These are phyloP conservation scores for Phalacrocorax pelagicus DNA, from an alignment of 2,113 vertebrate genomes.

Conservation along the genomic window DNA sequence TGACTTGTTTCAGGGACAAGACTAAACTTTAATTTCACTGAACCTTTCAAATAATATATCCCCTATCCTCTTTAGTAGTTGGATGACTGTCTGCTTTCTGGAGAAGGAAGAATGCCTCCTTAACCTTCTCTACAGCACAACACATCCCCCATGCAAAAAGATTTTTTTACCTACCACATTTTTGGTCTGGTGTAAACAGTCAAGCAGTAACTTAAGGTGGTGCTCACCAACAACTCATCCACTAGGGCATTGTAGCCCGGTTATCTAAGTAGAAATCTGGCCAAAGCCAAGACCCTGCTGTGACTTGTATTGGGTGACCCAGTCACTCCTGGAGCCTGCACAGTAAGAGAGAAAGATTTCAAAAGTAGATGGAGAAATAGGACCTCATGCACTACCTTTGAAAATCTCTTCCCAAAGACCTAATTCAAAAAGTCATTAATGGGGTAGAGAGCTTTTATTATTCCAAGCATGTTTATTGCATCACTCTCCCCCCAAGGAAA, in stretches of 20 bases:
- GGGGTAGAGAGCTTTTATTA: background rate
- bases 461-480: background rate
- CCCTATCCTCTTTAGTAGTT: background rate
- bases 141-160: background rate
- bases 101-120: background rate
- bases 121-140: background rate
- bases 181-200: background rate
- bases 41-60: background rate
- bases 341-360: background rate
- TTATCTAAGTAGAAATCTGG: background rate
- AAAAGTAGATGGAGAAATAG: background rate
- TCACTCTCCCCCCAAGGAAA: background rate
- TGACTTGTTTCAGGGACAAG: background rate
- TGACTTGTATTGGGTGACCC: background rate
- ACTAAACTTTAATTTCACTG: background rate
- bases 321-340: background rate
- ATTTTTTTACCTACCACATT: background rate
- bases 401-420: background rate
- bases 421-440: background rate
- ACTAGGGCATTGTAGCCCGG: rapidly evolving
- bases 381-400: background rate
- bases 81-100: background rate
- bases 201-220: background rate
- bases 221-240: background rate
- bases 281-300: background rate